These are phyloP conservation scores for Henricia sp. DNA, from an alignment of 53 echinoderm and acorn worm species.

Conservation along the genomic window DNA sequence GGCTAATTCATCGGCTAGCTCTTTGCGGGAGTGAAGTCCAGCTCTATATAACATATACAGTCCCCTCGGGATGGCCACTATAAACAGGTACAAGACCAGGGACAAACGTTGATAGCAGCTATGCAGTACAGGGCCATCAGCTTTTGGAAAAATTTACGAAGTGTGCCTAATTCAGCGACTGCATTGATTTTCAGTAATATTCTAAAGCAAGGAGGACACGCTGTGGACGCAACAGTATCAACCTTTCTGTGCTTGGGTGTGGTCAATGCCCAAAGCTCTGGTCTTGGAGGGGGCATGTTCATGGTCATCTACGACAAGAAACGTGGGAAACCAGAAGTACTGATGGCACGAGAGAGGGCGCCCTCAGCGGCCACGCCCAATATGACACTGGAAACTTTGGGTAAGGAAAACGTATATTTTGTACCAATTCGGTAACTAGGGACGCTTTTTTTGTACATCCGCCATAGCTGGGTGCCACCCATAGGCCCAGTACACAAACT, in stretches of 20 bases:
- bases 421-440: too few relatives aligned
- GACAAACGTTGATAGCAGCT: too few relatives aligned
- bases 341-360: conserved; percentile 60
- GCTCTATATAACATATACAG: too few relatives aligned
- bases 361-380: conserved; percentile 44
- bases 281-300: conserved; percentile 62
- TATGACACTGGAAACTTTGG: conserved; percentile 21
- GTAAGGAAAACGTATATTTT: neutral
- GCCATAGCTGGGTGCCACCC: neutral
- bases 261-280: conserved; percentile 60
- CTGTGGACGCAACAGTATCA: conserved; percentile 62
- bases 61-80: too few relatives aligned
- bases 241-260: conserved; percentile 53
- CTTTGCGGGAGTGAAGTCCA: too few relatives aligned
- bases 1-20: too few relatives aligned
- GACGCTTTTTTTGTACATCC: neutral
- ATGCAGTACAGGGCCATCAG: too few relatives aligned
- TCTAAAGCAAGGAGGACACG: conserved; percentile 44
- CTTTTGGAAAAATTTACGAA: too few relatives aligned
- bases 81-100: too few relatives aligned
- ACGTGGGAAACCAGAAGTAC: neutral
- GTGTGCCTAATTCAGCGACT: neutral
- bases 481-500: neutral
- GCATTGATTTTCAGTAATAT: conserved; percentile 24
- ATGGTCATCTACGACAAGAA: conserved; percentile 46